phyloP scores from a whole-genome alignment of 2,888 invertebrate species.

The Eutolmus rufibarbis region DNA sequence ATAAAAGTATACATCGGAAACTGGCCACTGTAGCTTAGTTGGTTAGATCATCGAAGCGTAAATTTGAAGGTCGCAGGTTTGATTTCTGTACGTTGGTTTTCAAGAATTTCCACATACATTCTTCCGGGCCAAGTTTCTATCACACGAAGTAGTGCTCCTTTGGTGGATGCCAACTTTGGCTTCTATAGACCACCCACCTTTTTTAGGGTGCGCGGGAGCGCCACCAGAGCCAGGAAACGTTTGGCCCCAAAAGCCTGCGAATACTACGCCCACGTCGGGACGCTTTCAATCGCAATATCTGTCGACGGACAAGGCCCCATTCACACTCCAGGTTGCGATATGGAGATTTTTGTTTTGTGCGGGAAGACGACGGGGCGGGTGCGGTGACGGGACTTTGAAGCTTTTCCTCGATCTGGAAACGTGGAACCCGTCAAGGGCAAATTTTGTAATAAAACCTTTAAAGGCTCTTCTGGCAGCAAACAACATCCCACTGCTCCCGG shows the following conservation, averaged over 20 bases:
- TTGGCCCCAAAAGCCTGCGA: neutral
- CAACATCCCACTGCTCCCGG: neutral
- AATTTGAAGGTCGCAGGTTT: too few relatives aligned
- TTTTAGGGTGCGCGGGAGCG: neutral
- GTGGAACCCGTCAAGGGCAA: constrained; percentile 31
- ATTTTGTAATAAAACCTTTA: constrained; percentile 31
- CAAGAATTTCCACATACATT: neutral
- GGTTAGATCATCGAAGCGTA: too few relatives aligned
- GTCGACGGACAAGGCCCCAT: constrained; percentile 8
- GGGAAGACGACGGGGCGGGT: neutral
- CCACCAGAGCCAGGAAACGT: neutral
- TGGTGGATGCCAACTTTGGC: neutral
- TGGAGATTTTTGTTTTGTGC: neutral
- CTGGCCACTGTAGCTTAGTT: too few relatives aligned
- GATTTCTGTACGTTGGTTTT: too few relatives aligned
- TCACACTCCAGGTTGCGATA: constrained; percentile 1
- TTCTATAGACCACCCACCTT: neutral
- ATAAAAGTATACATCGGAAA: neutral
- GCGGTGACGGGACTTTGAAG: neutral
- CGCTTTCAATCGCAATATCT: constrained; percentile 20
- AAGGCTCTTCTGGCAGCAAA: neutral
- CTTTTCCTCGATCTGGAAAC: constrained; percentile 5
- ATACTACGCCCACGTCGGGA: neutral
- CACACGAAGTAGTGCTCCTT: neutral
- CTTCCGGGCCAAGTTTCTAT: neutral